These are phyloP conservation scores for Varanus salvator DNA, from an alignment of 2,113 vertebrate genomes.

Conservation along the genomic window DNA sequence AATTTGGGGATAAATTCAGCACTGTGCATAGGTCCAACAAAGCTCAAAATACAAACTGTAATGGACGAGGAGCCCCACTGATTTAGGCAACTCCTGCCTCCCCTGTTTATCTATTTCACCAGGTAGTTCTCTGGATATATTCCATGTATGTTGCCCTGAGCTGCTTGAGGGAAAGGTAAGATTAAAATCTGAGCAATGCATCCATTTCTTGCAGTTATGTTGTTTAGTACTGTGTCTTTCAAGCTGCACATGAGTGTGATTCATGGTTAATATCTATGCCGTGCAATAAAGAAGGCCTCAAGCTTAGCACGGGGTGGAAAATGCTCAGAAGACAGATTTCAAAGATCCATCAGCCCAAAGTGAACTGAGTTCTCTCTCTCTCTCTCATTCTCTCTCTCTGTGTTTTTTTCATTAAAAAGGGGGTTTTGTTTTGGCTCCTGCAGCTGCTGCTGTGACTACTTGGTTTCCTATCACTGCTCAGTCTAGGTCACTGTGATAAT, in stretches of 20 bases:
- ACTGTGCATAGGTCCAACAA: too few relatives aligned
- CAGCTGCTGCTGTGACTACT: constrained; percentile 12
- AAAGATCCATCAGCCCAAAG: background rate
- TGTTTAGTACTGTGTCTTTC: background rate
- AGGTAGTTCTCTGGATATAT: background rate
- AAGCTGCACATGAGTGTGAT: background rate
- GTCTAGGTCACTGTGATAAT: background rate
- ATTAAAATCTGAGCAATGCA: background rate
- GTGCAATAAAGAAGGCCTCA: background rate
- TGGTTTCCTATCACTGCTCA: background rate
- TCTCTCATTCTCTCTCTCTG: too few relatives aligned
- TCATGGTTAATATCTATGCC: background rate
- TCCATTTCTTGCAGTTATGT: background rate
- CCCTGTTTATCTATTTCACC: background rate
- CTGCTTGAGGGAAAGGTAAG: background rate
- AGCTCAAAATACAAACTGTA: too few relatives aligned
- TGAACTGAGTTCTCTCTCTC: background rate
- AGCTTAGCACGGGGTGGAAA: accelerated
- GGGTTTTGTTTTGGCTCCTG: background rate
- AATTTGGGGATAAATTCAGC: too few relatives aligned
- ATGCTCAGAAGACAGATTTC: background rate
- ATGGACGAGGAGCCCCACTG: too few relatives aligned
- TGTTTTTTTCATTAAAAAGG: too few relatives aligned
- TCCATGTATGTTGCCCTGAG: background rate
- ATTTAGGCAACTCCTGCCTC: too few relatives aligned